Percentiles rank a stretch among this genome's conserved stretches.
Conservation (phyloP, 2,888 invertebrate species). For the Alentia gelatinosa region DNA sequence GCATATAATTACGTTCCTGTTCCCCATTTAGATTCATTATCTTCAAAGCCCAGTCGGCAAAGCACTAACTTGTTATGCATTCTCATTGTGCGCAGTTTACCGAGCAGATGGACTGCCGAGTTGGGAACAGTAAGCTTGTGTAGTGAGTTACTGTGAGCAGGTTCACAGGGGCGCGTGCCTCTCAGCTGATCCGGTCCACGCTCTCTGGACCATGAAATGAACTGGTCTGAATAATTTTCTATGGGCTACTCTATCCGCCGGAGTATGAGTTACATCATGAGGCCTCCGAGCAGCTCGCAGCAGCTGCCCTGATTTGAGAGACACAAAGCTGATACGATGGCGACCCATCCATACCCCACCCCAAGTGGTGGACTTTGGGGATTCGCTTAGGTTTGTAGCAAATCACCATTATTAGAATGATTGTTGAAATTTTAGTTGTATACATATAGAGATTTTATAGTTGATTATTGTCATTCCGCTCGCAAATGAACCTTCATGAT, state of each 20-base stretch:
- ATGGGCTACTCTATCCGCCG: constrained; percentile 13
- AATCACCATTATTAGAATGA: no score
- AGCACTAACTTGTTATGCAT: neutral
- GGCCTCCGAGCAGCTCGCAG: neutral
- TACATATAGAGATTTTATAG: no score
- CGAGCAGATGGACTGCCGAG: neutral
- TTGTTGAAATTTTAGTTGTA: no score
- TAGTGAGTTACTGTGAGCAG: neutral
- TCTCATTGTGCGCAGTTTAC: neutral
- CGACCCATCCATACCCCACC: no score
- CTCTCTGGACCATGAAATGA: constrained; percentile 32
- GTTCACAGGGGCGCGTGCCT: neutral
- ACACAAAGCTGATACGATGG: no score
- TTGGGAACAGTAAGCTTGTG: neutral
- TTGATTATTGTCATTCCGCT: no score
- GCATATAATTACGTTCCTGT: constrained; percentile 28
- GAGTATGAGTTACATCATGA: neutral
- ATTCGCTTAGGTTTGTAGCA: no score
- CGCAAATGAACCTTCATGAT: no score
- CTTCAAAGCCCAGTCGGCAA: constrained; percentile 11
- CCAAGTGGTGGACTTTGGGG: no score
- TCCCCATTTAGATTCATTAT: constrained; percentile 27
- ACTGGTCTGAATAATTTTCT: constrained; percentile 16
- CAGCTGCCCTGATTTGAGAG: no score
- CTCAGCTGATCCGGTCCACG: neutral